These are phyloP conservation scores for Leucoma salicis DNA, from an alignment of 2,888 invertebrate genomes.

Conservation along the genomic window DNA sequence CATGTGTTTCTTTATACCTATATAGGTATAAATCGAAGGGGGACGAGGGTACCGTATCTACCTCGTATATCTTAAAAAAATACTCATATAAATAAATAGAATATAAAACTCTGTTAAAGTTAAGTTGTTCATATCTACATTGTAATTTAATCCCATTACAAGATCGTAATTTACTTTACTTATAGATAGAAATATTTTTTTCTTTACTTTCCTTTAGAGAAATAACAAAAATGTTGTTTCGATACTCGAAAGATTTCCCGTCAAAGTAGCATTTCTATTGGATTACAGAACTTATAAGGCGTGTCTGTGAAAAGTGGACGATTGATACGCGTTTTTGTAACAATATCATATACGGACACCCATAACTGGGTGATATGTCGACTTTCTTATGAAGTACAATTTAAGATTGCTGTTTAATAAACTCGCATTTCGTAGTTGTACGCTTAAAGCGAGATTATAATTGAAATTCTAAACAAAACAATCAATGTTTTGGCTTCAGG, in stretches of 20 bases:
- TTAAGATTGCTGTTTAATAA: constrained; percentile 28
- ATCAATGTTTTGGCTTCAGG: constrained; percentile 3
- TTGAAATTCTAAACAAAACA: constrained; percentile 30
- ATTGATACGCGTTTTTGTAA: constrained; percentile 61
- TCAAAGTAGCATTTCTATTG: constrained; percentile 57
- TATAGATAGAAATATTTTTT: no score
- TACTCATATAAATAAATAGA: no score
- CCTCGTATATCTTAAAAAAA: no score
- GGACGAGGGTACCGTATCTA: no score
- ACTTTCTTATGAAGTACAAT: constrained; percentile 54
- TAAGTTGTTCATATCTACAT: no score
- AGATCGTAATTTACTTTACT: no score
- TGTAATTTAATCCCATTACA: no score
- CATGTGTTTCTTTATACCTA: no score
- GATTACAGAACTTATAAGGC: constrained; percentile 61
- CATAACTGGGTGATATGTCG: constrained; percentile 61
- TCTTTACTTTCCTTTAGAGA: constrained; percentile 29
- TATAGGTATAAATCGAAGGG: no score
- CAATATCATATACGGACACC: constrained; percentile 65
- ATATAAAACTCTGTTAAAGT: no score
- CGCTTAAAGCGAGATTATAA: constrained; percentile 27
- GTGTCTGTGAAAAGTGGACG: constrained; percentile 63
- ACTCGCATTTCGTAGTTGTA: constrained; percentile 27
- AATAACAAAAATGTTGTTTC: constrained; percentile 31
- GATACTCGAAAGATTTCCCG: constrained; percentile 51